Evolutionary conservation across 2,888 invertebrate species (phyloP), one percentile per base, ranked within the genome.

Genomic region (Mythimna loreyi): DNA sequence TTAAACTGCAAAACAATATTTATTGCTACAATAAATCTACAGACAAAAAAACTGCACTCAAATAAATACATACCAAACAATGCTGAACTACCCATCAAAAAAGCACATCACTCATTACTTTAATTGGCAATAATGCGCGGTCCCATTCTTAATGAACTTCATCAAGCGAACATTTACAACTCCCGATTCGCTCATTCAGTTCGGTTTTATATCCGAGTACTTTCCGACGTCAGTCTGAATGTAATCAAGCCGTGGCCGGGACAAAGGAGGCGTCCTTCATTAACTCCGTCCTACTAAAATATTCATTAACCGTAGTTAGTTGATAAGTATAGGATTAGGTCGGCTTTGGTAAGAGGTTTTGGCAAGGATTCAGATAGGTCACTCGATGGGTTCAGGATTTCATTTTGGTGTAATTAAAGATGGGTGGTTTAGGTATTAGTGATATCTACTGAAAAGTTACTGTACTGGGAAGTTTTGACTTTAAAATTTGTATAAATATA

Each of bases 231-330:
- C 89, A 88, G 89, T 82, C 84, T 86, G 86, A 84, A 73, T 86
- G 90, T 92, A 93, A 93, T 93, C 91, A 93, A 93, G 89, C 91
- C 89, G 93, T 93, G 88, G 87, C 80, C 83, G 86, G 89, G 85
- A 94, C 94, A 94, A 94, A 94, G 93, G 92, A 91, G 87, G 87
- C 90, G 87, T 91, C 91, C 91, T 94, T 94, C 92, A 94, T 94
- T 93, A 94, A 91, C 91, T 91, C 88, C 73, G 88, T 89, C 88
- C 91, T 89, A 89, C 89, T 94, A 91, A 93, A 94, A 94, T 94
- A 94, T 95, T 94, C 93, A 94, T 92, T 92, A 91, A 86, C 82
- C 77, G 84, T 87, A 85, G 86, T 85, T 85, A 83, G 84, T 85
- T 87, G 84, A 86, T 87, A 85, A 83, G 84, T 86, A 86, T 84